Percentiles rank a stretch among this genome's conserved stretches.
Conservation (phyloP, 2,113 vertebrate genomes). For the Ptyas mucosa region DNA sequence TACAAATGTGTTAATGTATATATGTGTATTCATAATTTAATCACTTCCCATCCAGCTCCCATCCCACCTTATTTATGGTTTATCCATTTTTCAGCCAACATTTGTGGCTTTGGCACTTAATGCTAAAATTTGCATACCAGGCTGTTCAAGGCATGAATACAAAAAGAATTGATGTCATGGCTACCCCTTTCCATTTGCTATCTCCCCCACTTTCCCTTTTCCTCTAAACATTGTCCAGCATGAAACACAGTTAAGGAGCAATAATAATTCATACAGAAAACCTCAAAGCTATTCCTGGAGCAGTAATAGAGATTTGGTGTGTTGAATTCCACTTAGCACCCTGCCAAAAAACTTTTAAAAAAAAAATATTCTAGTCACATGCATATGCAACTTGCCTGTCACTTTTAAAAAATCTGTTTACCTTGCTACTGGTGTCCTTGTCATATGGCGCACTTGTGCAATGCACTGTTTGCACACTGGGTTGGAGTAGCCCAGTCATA, state of each 20-base stretch:
- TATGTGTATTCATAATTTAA: neutral
- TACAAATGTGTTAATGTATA: neutral
- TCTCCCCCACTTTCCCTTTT: neutral
- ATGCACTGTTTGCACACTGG: neutral
- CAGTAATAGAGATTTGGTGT: neutral
- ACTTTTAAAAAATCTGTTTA: neutral
- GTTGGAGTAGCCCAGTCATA: neutral
- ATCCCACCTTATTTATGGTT: neutral
- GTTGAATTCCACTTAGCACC: neutral
- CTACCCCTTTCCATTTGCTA: neutral
- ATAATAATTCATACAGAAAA: neutral
- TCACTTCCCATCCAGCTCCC: neutral
- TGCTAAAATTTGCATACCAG: neutral
- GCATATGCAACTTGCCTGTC: neutral
- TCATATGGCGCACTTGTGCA: neutral
- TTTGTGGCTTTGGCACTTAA: neutral
- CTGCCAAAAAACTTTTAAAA: neutral
- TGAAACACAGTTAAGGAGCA: neutral
- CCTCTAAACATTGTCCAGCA: neutral
- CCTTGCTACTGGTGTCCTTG: neutral
- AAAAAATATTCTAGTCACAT: neutral
- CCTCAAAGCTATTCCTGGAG: neutral
- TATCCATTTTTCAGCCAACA: neutral
- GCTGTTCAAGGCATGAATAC: neutral
- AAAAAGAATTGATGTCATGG: neutral